Base-by-base conservation (phyloP, 2,888 invertebrate species). In the Hermodice carunculata region DNA sequence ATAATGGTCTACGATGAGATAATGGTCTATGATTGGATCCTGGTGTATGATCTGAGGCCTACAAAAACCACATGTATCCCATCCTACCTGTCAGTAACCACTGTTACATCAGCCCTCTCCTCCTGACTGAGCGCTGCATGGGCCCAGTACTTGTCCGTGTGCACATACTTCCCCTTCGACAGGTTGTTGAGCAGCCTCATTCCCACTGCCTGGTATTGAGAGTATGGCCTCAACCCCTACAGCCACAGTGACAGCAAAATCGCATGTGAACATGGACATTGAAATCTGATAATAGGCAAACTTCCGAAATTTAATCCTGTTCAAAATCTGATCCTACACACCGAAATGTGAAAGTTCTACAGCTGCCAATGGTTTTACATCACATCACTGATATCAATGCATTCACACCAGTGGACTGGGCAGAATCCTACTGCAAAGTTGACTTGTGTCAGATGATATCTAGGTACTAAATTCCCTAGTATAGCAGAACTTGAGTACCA, bases 171-270 rank as follows among this genome's bases (percentile, higher is more conserved):
- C 2, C 90, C 90, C 80, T 91, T 91, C 59, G 89, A 89, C 54
- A 93, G 84, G 43, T 89, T 88, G 66, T 90, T 88, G 73, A 92
- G 82, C 56, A 93, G 86, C 81, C 91, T 89, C 78, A 89, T 88
- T 0, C 93, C 93, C 65, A 91, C 89, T 0, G 93, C 92, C 71
- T 90, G 90, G 82, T 92, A 91, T 54, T 87, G 87, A 0, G 92
- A 93, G 85, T 91, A 93, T 31, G 92, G 91, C 63, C 90, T 89
- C 17, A 93, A 87, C 34, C 93, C 93, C 93, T 93, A 81, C 3
- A 74, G 61, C 37, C 31, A 51, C 49, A 52, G 65, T 66, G 37
- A 56, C 48, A 19, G n/a, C n/a, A n/a, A n/a, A n/a, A n/a, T n/a
- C n/a, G n/a, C n/a, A n/a, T n/a, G 40, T n/a, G 19, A 31, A 52